Evolutionary conservation across 2,113 vertebrate species (phyloP).

Genomic region (Sphyrna mokarran): DNA sequence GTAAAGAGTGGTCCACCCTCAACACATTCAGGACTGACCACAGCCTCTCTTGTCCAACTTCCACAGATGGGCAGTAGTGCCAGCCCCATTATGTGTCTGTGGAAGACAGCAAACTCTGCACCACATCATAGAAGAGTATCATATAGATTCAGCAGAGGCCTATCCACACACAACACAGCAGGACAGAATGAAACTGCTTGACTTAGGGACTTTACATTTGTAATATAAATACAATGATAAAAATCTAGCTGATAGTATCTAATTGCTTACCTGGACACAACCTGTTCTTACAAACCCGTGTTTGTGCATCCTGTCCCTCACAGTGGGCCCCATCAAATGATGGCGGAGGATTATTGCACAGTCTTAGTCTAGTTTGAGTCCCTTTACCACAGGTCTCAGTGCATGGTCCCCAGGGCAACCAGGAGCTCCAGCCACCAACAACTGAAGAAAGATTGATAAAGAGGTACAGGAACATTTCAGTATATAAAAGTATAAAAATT

Average conservation of each 20-base stretch:
- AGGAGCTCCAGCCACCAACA: conserved; percentile 76
- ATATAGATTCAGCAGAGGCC: too few species aligned
- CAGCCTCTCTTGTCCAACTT: too few species aligned
- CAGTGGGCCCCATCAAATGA: conserved; percentile 68
- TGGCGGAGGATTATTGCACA: conserved; percentile 78
- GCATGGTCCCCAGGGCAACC: conserved; percentile 81
- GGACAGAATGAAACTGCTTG: too few species aligned
- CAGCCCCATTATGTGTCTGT: too few species aligned
- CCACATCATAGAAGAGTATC: too few species aligned
- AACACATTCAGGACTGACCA: too few species aligned
- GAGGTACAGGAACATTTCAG: not conserved
- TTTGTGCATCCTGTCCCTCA: conserved; percentile 69
- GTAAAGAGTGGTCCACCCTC: too few species aligned
- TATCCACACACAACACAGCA: too few species aligned
- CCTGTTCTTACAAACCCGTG: conserved; percentile 75
- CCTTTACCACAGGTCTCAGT: conserved; percentile 81
- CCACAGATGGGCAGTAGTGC: too few species aligned
- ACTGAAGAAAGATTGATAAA: conserved; percentile 56
- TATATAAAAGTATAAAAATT: not conserved
- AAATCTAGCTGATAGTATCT: conserved; percentile 7
- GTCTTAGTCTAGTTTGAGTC: conserved; percentile 66
- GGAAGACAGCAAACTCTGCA: too few species aligned
- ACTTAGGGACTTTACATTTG: too few species aligned
- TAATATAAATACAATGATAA: not conserved
- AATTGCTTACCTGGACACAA: conserved; percentile 73